phyloP scores from a whole-genome alignment of 30 jellyfish, hydroid and myxozoan species.

The Nemopilema nomurai region DNA sequence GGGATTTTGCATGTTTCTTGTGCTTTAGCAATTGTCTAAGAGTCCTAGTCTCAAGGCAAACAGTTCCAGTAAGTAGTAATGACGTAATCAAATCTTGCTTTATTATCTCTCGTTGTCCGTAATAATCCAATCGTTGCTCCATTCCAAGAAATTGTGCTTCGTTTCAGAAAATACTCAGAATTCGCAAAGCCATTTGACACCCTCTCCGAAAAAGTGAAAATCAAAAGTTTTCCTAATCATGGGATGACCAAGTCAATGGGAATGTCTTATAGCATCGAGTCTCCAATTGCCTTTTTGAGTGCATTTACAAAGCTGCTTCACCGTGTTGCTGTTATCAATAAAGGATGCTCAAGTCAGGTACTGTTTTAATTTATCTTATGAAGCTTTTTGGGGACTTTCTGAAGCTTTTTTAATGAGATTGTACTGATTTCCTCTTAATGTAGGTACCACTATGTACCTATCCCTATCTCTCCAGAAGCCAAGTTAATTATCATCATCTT shows the following conservation, averaged over 20 bases:
- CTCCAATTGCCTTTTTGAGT: slow-evolving; percentile 10
- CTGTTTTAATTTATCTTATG: not conserved
- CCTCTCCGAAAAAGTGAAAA: not conserved
- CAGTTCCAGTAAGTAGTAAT: no score
- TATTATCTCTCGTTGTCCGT: no score
- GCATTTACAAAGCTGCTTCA: slow-evolving; percentile 37
- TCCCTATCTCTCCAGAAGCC: no score
- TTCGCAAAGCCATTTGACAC: not conserved
- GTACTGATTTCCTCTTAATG: no score
- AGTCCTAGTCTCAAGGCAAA: no score
- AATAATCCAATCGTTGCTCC: not conserved
- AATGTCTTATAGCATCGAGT: not conserved
- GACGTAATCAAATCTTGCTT: no score
- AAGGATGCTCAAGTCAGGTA: slow-evolving; percentile 19
- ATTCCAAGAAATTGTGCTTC: not conserved
- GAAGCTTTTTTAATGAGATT: no score
- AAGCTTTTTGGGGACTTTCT: no score
- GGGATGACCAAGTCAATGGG: slow-evolving; percentile 40
- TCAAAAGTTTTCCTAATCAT: slow-evolving; percentile 14
- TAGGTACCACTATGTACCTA: no score
- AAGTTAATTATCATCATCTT: no score
- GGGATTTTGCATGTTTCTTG: no score
- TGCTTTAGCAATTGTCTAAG: no score
- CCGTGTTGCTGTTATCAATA: slow-evolving; percentile 15
- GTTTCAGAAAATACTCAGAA: not conserved